Conservation (phyloP, 92 coral and sea anemone genomes). For the Micromussa lordhowensis region DNA sequence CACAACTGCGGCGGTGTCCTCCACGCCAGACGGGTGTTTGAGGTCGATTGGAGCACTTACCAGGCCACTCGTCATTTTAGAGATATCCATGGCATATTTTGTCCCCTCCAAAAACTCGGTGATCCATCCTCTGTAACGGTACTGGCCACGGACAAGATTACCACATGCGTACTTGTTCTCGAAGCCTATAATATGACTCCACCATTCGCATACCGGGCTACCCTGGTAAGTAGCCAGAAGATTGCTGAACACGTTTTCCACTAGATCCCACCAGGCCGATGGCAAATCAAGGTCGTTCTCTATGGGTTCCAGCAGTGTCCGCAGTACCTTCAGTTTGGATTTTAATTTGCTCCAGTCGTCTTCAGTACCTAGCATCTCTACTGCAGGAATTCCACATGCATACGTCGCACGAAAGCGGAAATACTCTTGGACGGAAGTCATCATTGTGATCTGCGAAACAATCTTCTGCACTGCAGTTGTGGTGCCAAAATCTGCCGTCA, state of each 20-base stretch:
- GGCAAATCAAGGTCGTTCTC: conserved; percentile 52
- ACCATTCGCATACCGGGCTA: conserved; percentile 53
- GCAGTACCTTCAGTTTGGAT: conserved; percentile 50
- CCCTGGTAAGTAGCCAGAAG: conserved; percentile 72
- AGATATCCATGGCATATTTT: not conserved
- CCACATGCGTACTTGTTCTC: not conserved
- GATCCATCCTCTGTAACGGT: conserved; percentile 57
- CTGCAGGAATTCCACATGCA: conserved; percentile 69
- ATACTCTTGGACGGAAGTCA: conserved; percentile 68
- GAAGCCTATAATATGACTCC: conserved; percentile 57
- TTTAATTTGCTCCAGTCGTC: conserved; percentile 60
- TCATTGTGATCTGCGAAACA: conserved; percentile 47
- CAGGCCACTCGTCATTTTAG: conserved; percentile 43
- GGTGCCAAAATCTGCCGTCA: conserved; percentile 74
- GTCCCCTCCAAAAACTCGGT: conserved; percentile 53
- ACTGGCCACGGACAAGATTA: not conserved
- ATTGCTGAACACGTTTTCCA: conserved; percentile 60
- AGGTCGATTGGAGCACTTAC: conserved; percentile 54
- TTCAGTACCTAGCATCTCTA: conserved; percentile 69
- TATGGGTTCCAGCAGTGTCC: conserved; percentile 53
- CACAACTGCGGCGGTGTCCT: conserved; percentile 64
- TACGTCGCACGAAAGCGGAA: conserved; percentile 14
- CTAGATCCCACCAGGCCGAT: conserved; percentile 70
- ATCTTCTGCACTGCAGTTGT: conserved; percentile 72
- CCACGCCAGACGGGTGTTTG: conserved; percentile 4